phyloP scores from a whole-genome alignment of 2,797 vertebrate species.

The Urophycis tenuis region DNA sequence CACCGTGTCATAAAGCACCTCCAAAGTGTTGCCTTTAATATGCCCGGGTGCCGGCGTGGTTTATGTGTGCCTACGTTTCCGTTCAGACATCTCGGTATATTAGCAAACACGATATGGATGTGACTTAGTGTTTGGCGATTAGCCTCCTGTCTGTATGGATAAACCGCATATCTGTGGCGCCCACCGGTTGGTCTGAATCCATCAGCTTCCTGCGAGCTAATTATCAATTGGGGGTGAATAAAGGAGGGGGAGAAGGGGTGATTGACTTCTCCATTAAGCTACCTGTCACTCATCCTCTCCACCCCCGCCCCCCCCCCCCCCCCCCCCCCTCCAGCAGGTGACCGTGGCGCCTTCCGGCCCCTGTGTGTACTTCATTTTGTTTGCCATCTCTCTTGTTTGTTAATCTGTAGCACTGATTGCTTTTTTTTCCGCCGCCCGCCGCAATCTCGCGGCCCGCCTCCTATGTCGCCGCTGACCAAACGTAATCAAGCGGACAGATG shows the following conservation, averaged over 20 bases:
- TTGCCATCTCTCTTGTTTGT: conserved; percentile 48
- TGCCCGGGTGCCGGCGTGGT: background rate
- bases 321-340: conserved; percentile 20
- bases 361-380: conserved; percentile 40
- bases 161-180: background rate
- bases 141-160: background rate
- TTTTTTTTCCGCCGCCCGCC: conserved; percentile 39
- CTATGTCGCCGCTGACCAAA: conserved; percentile 56
- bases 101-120: background rate
- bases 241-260: conserved; percentile 24
- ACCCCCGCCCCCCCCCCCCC: conserved; percentile 26
- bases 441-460: conserved; percentile 45
- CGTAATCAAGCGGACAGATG: conserved; percentile 59
- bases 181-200: conserved; percentile 1
- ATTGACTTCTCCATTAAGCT: conserved; percentile 47
- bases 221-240: conserved; percentile 9
- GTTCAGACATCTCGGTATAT: background rate
- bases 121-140: background rate
- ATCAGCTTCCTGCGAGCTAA: conserved; percentile 3
- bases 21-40: background rate
- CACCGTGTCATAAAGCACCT: background rate
- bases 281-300: conserved; percentile 41
- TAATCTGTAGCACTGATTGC: conserved; percentile 58
- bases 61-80: background rate
- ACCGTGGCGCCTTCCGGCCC: conserved; percentile 24